Conservation (phyloP, 1,140 invertebrate species). For the Drosophila saltans region DNA sequence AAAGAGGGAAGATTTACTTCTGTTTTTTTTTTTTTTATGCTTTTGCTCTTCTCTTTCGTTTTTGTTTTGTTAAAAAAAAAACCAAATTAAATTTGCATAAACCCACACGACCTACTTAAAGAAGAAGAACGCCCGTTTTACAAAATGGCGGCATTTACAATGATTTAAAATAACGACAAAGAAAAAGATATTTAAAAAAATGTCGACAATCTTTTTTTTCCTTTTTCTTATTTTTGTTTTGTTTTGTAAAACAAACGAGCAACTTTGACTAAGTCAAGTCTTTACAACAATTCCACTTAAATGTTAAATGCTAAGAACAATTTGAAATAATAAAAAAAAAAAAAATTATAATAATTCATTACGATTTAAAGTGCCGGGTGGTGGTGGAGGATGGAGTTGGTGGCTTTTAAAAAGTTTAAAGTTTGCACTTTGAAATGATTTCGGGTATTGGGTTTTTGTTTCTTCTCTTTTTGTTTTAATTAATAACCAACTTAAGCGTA, state of each 20-base stretch:
- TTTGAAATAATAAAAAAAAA: conserved; percentile 42
- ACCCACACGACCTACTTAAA: conserved; percentile 29
- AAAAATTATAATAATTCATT: conserved; percentile 1
- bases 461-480: conserved; percentile 16
- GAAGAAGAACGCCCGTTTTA: conserved; percentile 26
- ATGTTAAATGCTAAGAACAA: conserved; percentile 73
- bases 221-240: background rate
- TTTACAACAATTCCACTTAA: conserved; percentile 63
- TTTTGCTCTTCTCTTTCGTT: background rate
- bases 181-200: conserved; percentile 31
- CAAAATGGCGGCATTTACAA: conserved; percentile 49
- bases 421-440: conserved; percentile 41
- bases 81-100: conserved; percentile 72
- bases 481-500: conserved; percentile 58
- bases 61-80: conserved; percentile 43
- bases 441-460: conserved; percentile 12
- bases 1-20: conserved; percentile 12
- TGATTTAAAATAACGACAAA: conserved; percentile 22
- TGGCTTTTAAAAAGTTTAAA: conserved; percentile 39
- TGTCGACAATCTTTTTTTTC: conserved; percentile 6
- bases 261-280: conserved; percentile 65
- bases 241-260: conserved; percentile 29
- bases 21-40: conserved; percentile 19
- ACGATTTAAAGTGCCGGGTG: background rate
- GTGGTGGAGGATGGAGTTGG: conserved; percentile 3